Base-by-base conservation (phyloP, 2,888 invertebrate genomes). In the Hypselothyrea guttata region DNA sequence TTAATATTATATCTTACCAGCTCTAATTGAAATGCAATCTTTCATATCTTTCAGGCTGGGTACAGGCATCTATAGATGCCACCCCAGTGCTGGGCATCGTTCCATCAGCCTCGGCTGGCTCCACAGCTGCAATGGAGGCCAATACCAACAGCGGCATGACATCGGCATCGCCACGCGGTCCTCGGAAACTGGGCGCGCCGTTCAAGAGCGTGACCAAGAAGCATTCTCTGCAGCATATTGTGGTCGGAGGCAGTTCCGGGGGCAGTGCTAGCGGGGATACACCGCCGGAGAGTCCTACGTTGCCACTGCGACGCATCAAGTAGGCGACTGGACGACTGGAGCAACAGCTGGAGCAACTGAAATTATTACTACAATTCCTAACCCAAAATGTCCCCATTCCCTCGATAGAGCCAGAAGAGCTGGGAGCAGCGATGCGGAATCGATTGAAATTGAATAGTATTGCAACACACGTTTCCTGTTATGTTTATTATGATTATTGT, bases 241-340 rank as follows among this genome's bases (percentile, higher is more conserved):
- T 63, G 8, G 56, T 77, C 7, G 76, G 76, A 11, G 81, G 76
- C 38, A 72, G 77, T 35, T 46, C 69, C 22, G 63, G 56, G 7
- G 65, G 47, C 61, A 73, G 51, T 40, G 59, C 52, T 16, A 46
- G 61, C 3, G 71, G 74, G 2, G 77, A 71, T 27, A 82, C 82
- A 18, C 82, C 82, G 1, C 82, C 82, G 12, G 90, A 89, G 49
- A 90, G 90, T 81, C 90, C 90, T 9, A 90, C 90, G 15, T 57
- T 90, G 63, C 89, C 90, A 8, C 73, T 87, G 62, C 85, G 90
- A 46, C 89, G 89, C 75, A 85, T 89, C 54, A 89, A 90, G 86
- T 90, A 88, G 83, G 35, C 38, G n/a, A n/a, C n/a, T n/a, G n/a
- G n/a, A n/a, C n/a, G n/a, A n/a, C 31, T 48, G 33, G 47, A 48